Base-by-base conservation (phyloP, 2,888 invertebrate genomes). In the Lasiommata megera region DNA sequence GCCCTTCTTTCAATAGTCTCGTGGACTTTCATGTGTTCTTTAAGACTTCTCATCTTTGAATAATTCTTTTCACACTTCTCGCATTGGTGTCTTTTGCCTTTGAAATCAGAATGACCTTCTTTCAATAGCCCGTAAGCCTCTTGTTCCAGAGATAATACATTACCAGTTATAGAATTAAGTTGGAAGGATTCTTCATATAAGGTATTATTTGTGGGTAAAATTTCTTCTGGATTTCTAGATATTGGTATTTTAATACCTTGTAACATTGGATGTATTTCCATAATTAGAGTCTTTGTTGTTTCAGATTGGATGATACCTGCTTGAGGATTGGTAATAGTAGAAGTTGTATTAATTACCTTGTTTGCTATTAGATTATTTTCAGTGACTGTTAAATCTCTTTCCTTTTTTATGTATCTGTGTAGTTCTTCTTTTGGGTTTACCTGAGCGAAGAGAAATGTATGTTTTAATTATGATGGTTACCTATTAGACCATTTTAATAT, bases 151-250 rank as follows among this genome's bases (percentile, higher is more conserved):
- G 89, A 77, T 28, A 88, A 61, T 1, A 82, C 74, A 56, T 89
- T 80, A 0, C 89, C 86, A 1, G 90, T 89, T 40, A 90, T 89
- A 1, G 89, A 89, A 64, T 90, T 90, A 0, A 90, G 66, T 68
- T 85, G 87, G 48, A 87, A 89, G 9, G 75, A 64, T 6, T 84
- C 80, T 47, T 75, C 70, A 31, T 73, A 79, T 3, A 77, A 71
- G 17, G 47, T 46, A 52, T 66, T 60, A 6, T 62, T 61, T 0
- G 81, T 86, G 3, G 88, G 78, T 37, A 88, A 62, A 16, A 89
- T 88, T 70, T 84, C 82, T 67, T 88, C 88, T 0, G 87, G 83
- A 47, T 81, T 71, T 67, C 77, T 80, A 6, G 64, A 54, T 1
- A 76, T 63, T 0, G 66, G 41, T 0, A 58, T 54, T 14, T 47